Evolutionary conservation across 2,113 vertebrate genomes (phyloP), one percentile per base, ranked within the genome.

Genomic region (Furnarius figulus): DNA sequence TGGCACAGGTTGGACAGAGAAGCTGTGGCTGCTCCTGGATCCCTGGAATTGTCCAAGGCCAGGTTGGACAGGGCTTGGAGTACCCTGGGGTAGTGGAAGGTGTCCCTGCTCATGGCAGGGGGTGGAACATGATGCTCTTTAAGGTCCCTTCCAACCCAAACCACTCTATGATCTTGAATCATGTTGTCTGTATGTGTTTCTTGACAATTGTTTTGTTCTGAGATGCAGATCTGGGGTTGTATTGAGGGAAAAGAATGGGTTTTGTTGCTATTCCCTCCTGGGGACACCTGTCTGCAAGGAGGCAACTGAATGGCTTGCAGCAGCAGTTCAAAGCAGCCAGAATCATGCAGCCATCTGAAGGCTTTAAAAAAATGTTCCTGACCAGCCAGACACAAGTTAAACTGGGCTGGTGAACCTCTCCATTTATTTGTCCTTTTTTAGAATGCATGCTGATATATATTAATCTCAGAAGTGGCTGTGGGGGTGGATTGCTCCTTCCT

Each of bases 1-100:
- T 83, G 71, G 55, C 79, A 76, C 3, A 63, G 31, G 21, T 0
- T 63, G 17, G 25, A 4, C 63, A 76, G 4, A 37, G 35, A 1
- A 70, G 40, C 47, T 70, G 30, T 35, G 79, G 30, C 30, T 83
- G 53, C 47, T 5, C 28, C 40, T 46, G 44, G 44, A 76, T 55
- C 63, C 22, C 47, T 83, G 63, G 25, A 0, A 42, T 2, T 62
- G 47, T 11, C 0, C 71, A 0, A 70, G 47, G 21, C 25, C 55
- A 42, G 55, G 11, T 0, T 70, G 63, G 40, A 62, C 0, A 0
- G 71, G 4, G 14, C 40, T 76, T 56, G 40, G 63, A 76, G 31
- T 30, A 49, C 0, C 72, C 56, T 90, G 79, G 63, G 2, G 3
- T 0, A 8, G 47, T 55, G 71, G 25, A 49, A 84, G 5, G 3